Evolutionary conservation across 2,113 vertebrate genomes (phyloP), one percentile per base, ranked within the genome.

Genomic region (Podilymbus podiceps): DNA sequence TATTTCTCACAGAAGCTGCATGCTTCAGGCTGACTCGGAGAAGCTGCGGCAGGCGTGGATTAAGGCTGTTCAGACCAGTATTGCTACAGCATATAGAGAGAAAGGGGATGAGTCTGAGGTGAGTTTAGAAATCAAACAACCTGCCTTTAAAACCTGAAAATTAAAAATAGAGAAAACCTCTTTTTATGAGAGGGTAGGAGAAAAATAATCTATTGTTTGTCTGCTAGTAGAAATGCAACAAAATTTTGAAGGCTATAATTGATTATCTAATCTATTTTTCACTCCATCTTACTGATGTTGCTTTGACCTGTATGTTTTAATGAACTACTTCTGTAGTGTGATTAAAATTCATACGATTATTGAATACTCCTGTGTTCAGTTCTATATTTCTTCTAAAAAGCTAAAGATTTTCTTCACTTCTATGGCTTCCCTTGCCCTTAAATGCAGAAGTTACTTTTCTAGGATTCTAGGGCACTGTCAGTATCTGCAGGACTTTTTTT

Each of bases 11-110:
- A 99, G 99, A 98, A 99, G 99, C 97, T 99, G 99, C 90, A 99
- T 99, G 98, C 98, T 99, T 93, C 99, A 99, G 98, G 99, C 99
- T 13, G 99, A 99, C 97, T 99, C 99, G 0, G 99, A 99, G 90
- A 99, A 99, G 93, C 98, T 99, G 97, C 98, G 99, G 25, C 99
- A 99, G 96, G 99, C 99, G 0, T 99, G 99, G 99, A 99, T 99
- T 96, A 99, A 99, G 98, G 99, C 99, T 33, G 99, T 99, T 80
- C 99, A 99, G 97, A 99, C 99, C 98, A 99, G 99, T 90, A 99
- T 99, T 52, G 99, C 99, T 93, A 99, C 99, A 9, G 99, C 99
- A n/a, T 99, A 99, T 53, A 98, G 99, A 82, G 99, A 99, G 95
- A 98, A 99, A 95, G 99, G 99, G 63, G 99, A 99, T 30, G 99